Conservation (phyloP, 1,140 invertebrate species). For the Orius insidiosus region DNA sequence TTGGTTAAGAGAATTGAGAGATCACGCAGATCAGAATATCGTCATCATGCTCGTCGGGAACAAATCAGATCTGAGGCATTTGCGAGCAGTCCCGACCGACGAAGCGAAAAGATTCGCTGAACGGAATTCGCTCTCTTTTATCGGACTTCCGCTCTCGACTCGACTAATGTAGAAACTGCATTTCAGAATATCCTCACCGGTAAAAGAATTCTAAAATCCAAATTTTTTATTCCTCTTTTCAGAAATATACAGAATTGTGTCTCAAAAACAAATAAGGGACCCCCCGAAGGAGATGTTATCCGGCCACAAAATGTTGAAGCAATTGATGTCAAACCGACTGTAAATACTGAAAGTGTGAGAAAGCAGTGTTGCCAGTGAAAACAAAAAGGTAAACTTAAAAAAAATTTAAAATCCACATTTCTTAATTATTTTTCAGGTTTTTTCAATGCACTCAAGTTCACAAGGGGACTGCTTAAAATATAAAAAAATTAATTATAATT, state of each 20-base stretch:
- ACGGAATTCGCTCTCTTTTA: conserved; percentile 92
- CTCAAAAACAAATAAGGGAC: conserved; percentile 90
- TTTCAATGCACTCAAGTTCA: too few relatives aligned
- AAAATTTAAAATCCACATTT: too few relatives aligned
- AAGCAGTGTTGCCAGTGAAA: conserved; percentile 79
- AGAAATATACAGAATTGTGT: conserved; percentile 96
- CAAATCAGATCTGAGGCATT: conserved; percentile 95
- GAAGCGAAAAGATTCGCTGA: conserved; percentile 97
- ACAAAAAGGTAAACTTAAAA: neutral
- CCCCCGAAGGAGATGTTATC: conserved; percentile 80
- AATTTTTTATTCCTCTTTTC: conserved; percentile 21
- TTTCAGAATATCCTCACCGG: conserved; percentile 99
- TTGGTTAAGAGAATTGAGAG: conserved; percentile 86
- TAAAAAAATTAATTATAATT: too few relatives aligned
- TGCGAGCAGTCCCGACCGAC: conserved; percentile 95
- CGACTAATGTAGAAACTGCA: conserved; percentile 98
- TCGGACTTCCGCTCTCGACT: conserved; percentile 98
- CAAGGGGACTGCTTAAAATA: too few relatives aligned
- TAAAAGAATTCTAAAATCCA: conserved; percentile 26
- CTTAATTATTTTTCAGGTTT: too few relatives aligned
- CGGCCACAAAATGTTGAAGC: conserved; percentile 71
- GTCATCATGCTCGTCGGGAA: conserved; percentile 96
- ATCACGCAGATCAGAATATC: conserved; percentile 94
- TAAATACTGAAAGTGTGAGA: conserved; percentile 64
- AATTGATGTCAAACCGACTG: conserved; percentile 73